Base-by-base conservation (phyloP, 2,797 vertebrate species). In the Falco concolor region DNA sequence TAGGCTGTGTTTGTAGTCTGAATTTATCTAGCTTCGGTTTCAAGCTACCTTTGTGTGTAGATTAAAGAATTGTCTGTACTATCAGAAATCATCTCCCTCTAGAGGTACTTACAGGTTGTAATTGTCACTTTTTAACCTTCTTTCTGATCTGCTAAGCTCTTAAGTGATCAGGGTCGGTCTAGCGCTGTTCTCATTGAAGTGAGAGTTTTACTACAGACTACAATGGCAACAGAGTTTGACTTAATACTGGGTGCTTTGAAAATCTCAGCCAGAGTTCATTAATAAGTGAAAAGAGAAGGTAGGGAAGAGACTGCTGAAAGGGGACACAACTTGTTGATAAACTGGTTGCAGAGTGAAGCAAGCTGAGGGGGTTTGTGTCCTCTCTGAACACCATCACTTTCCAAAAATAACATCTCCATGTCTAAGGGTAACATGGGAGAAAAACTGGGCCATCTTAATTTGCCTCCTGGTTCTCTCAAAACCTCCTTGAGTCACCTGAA, bases 111-210 rank as follows among this genome's bases (percentile, higher is more conserved):
- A 83, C 21, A 90, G 91, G 40, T 83, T 63, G 74, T 76, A 85
- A 94, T 84, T 95, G 88, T 96, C 96, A 96, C 90, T 87, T 93
- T 87, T 89, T 92, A 95, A 77, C 89, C 93, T 89, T 91, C 63
- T 22, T 34, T 96, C 81, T 94, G 90, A 97, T 96, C 86, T 94
- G 22, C 70, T 86, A 93, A 97, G 77, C 80, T 96, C 15, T 0
- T 91, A 79, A 96, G 40, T 91, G 87, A 89, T 93, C 84, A 79
- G 82, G 69, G 67, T 57, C 78, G 84, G 73, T 91, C 93, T 89
- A 75, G 74, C 87, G 87, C 89, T 79, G 67, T 90, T 96, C 52
- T 72, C 56, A 59, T 17, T 88, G 80, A 96, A 95, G 57, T 72
- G 34, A 77, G 77, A 86, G 45, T 81, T 91, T 91, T 82, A 88